phyloP scores from a whole-genome alignment of 2,888 invertebrate genomes.

The Dryococelus australis region DNA sequence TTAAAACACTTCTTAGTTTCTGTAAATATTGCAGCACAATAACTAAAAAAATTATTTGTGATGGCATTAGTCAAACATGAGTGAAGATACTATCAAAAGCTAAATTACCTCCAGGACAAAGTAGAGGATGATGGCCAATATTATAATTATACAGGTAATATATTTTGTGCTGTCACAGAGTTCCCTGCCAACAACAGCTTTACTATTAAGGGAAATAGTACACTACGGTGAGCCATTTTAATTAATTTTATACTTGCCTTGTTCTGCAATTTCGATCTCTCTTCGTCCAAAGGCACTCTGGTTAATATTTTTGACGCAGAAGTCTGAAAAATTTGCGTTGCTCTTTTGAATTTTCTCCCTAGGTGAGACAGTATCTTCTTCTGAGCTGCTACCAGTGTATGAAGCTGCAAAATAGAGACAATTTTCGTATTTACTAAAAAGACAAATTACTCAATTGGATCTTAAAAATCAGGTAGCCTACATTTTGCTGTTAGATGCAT shows the following conservation, averaged over 20 bases:
- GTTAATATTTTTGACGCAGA: conserved; percentile 93
- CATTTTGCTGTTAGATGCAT: too few relatives aligned
- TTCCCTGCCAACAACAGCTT: too few relatives aligned
- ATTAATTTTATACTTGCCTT: conserved; percentile 66
- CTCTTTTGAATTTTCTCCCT: conserved; percentile 92
- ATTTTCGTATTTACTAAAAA: not conserved
- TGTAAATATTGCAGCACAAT: too few relatives aligned
- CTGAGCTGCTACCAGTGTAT: conserved; percentile 85
- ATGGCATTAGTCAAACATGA: too few relatives aligned
- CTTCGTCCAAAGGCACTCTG: conserved; percentile 93
- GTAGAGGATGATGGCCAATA: too few relatives aligned
- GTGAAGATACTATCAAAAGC: too few relatives aligned
- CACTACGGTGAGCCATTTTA: not conserved
- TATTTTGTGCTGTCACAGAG: too few relatives aligned
- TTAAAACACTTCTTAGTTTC: too few relatives aligned
- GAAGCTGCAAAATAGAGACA: conserved; percentile 58
- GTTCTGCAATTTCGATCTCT: conserved; percentile 98
- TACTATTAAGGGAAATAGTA: not conserved
- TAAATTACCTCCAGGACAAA: too few relatives aligned
- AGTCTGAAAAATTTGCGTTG: conserved; percentile 83
- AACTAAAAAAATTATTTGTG: too few relatives aligned
- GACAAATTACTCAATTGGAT: not conserved
- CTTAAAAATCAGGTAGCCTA: not conserved
- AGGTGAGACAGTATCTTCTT: conserved; percentile 92
- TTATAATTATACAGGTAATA: too few relatives aligned